Evolutionary conservation across 2,113 vertebrate genomes (phyloP), one percentile per base, ranked within the genome.

Genomic region (Phrynosoma blainvillii): DNA sequence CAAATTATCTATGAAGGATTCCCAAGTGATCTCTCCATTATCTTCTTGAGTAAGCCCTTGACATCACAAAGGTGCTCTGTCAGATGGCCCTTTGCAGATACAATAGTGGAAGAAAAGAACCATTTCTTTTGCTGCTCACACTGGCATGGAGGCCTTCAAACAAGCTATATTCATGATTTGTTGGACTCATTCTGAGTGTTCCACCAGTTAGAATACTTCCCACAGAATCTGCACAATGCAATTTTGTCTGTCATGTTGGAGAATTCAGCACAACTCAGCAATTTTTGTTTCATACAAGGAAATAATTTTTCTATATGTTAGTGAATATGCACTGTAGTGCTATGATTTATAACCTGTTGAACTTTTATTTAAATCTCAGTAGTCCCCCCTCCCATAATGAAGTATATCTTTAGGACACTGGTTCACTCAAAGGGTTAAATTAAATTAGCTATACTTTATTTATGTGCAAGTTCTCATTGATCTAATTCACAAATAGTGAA

Each of bases 231-330:
- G 89, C 66, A 90, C 81, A 90, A 85, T 13, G 2, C 0, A 94
- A 87, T 70, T 70, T 18, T 4, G 14, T 79, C 91, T 93, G 86
- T 73, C 11, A 85, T 90, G 90, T 90, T 89, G 62, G 93, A 90
- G 92, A 94, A 88, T 85, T 65, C 70, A 77, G 86, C 74, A 82
- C 87, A 92, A 92, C 93, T 74, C 89, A 92, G 90, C 85, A 95
- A 78, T 59, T 92, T 89, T 88, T 93, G 78, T 88, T 76, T 82
- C 88, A 89, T 75, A 87, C 74, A 89, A 85, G 78, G 88, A 85
- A 79, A 86, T 54, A 40, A 42, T 71, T 27, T 56, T 12, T 0
- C 8, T 62, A 66, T 1, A 62, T 59, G 62, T 20, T 10, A 56
- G 4, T 21, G 2, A 0, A 3, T 59, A 89, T 68, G 81, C 80